Conservation (phyloP, 2,888 invertebrate genomes). For the Dryocosmus kuriphilus region DNA sequence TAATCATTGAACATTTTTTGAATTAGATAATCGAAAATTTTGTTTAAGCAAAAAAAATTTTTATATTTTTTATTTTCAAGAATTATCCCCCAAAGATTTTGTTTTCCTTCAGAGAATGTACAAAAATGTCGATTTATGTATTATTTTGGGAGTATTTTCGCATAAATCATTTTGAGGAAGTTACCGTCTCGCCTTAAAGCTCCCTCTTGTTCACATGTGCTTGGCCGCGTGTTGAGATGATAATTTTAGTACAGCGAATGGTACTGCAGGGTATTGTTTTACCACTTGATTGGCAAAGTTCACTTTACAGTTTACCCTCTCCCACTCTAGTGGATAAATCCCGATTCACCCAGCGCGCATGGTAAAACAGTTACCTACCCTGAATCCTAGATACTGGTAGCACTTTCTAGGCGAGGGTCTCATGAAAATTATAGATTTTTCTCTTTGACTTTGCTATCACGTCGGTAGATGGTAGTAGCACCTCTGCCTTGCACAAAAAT, state of each 20-base stretch:
- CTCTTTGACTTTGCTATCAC: not conserved
- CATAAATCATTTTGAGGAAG: too few relatives aligned
- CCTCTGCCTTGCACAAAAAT: not conserved
- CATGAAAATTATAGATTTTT: slow-evolving; percentile 1
- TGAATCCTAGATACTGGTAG: not conserved
- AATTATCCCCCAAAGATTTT: too few relatives aligned
- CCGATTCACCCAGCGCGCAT: not conserved
- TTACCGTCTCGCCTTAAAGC: too few relatives aligned
- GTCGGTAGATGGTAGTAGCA: slow-evolving; percentile 6
- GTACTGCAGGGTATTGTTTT: not conserved
- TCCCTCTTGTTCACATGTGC: not conserved
- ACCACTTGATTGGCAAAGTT: not conserved
- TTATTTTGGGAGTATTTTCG: too few relatives aligned
- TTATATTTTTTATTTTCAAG: too few relatives aligned
- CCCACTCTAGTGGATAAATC: not conserved
- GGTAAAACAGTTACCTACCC: slow-evolving; percentile 27
- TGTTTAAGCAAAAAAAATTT: too few relatives aligned
- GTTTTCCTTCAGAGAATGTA: too few relatives aligned
- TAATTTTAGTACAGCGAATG: not conserved
- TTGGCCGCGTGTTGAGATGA: not conserved
- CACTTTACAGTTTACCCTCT: not conserved
- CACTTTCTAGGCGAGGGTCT: slow-evolving; percentile 4
- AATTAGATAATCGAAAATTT: too few relatives aligned
- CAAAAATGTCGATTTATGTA: too few relatives aligned
- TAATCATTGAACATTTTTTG: too few relatives aligned